A percentile compares a stretch with the other conserved stretches of the same genome.
phyloP scores from a whole-genome alignment of 2,113 vertebrate species.

The Nothocercus nigrocapillus region DNA sequence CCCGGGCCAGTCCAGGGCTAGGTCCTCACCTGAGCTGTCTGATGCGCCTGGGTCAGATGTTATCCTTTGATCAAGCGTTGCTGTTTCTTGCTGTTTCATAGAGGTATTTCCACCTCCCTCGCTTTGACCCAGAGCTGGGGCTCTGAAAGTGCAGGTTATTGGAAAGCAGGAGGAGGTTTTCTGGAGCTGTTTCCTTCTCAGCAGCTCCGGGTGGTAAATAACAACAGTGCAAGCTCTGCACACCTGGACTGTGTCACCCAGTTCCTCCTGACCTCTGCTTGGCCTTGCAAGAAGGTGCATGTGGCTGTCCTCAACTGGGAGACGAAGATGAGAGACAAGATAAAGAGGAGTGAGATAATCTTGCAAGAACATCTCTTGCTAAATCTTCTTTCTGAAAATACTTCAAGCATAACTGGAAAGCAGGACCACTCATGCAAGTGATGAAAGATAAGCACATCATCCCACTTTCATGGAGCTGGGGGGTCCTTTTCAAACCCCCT shows the following conservation, averaged over 20 bases:
- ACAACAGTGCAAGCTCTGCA: background rate
- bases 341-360: background rate
- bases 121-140: background rate
- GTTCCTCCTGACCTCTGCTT: background rate
- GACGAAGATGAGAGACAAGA: background rate
- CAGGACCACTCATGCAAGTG: background rate
- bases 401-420: background rate
- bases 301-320: background rate
- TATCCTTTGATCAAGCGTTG: background rate
- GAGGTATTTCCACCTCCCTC: background rate
- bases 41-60: fast-evolving
- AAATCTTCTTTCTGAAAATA: background rate
- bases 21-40: background rate
- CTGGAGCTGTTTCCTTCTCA: background rate
- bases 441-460: background rate
- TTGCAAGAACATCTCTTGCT: background rate
- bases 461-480: background rate
- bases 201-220: background rate
- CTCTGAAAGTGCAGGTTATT: background rate
- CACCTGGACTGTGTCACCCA: background rate
- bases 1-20: too few relatives aligned
- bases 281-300: background rate
- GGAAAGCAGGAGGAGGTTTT: background rate
- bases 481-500: too few relatives aligned
- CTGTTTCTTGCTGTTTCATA: fast-evolving